Conservation (phyloP, 1,140 invertebrate genomes). For the Lineus longissimus region DNA sequence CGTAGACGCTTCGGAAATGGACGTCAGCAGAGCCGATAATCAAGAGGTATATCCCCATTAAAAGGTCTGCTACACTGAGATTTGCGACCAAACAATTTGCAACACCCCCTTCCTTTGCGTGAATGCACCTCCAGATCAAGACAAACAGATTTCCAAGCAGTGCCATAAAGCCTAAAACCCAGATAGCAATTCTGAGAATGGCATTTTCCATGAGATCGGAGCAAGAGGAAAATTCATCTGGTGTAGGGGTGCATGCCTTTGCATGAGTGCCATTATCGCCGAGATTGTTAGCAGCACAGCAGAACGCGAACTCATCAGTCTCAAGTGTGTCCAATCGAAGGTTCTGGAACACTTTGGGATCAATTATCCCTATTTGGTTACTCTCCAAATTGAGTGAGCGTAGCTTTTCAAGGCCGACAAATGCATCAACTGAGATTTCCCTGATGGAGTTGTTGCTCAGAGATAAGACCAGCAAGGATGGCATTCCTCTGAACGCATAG, state of each 20-base stretch:
- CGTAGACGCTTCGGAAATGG: not conserved
- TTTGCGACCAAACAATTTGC: not conserved
- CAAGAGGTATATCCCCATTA: not conserved
- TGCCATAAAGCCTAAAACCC: slow-evolving; percentile 7
- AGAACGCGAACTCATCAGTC: not conserved
- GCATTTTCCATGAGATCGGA: not conserved
- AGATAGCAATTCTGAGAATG: not conserved
- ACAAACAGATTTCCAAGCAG: slow-evolving; percentile 4
- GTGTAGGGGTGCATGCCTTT: not conserved
- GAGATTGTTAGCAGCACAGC: not conserved
- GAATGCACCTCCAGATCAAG: not conserved
- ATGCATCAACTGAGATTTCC: not conserved
- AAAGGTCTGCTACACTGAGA: not conserved
- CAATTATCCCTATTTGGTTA: not conserved
- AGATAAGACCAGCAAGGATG: no score
- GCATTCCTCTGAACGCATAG: no score
- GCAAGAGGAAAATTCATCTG: slow-evolving; percentile 3
- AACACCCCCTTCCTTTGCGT: not conserved
- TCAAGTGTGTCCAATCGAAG: not conserved
- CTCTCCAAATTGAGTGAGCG: not conserved
- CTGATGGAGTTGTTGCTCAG: no score
- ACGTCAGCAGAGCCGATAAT: not conserved
- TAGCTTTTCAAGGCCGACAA: not conserved
- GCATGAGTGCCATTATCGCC: not conserved
- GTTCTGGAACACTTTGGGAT: not conserved